These are phyloP conservation scores for Mycetomoellerius zeteki DNA, from an alignment of 1,140 invertebrate species.

Conservation along the genomic window DNA sequence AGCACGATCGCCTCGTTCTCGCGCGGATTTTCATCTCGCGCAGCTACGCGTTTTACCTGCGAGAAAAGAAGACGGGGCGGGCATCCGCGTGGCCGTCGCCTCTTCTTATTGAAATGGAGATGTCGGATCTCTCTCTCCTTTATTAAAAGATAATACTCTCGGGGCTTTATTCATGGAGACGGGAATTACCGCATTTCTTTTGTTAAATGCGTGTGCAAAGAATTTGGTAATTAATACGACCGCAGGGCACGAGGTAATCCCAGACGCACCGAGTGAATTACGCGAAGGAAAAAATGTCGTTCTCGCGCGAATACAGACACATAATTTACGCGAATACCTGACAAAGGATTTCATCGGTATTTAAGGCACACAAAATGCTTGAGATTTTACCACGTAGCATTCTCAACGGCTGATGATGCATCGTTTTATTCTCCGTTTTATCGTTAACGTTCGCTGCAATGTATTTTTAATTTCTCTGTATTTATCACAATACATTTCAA, in stretches of 20 bases:
- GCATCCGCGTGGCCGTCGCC: neutral
- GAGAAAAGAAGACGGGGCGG: neutral
- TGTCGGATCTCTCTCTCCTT: conserved; percentile 57
- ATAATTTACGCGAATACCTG: conserved; percentile 35
- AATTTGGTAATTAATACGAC: conserved; percentile 78
- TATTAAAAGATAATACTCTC: conserved; percentile 80
- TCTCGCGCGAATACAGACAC: conserved; percentile 3
- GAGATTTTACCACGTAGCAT: neutral
- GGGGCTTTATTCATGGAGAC: conserved; percentile 67
- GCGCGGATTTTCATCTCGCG: conserved; percentile 67
- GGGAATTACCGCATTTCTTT: conserved; percentile 41
- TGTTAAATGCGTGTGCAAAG: conserved; percentile 67
- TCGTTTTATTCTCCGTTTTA: neutral
- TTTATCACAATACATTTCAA: neutral
- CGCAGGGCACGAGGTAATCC: conserved; percentile 15
- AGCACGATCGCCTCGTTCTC: conserved; percentile 55
- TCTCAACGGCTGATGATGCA: neutral
- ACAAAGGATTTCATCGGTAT: conserved; percentile 20
- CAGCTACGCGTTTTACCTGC: conserved; percentile 6
- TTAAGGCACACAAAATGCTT: conserved; percentile 29
- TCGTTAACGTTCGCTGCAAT: neutral
- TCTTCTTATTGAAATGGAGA: conserved; percentile 65
- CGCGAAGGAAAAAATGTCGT: neutral
- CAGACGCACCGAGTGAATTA: conserved; percentile 2
- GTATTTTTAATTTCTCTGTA: conserved; percentile 11